phyloP scores from a whole-genome alignment of 1,140 invertebrate species.

The Cotesia vestalis region DNA sequence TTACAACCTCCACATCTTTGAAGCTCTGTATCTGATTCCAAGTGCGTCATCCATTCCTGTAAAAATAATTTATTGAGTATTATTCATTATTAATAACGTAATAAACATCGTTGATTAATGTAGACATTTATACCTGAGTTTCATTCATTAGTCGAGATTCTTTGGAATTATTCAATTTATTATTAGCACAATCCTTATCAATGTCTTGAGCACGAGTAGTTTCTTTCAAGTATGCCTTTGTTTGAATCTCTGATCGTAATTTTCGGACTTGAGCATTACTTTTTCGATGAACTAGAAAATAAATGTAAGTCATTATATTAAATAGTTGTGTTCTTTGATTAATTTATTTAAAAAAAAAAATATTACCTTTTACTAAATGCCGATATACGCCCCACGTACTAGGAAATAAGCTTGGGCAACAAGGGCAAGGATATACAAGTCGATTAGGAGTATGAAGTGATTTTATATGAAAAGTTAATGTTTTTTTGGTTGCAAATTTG shows the following conservation, averaged over 20 bases:
- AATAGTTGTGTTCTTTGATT: neutral
- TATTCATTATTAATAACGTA: neutral
- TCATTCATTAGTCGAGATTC: constrained; percentile 23
- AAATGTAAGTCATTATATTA: constrained; percentile 5
- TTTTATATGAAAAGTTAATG: constrained; percentile 74
- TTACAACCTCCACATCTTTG: constrained; percentile 75
- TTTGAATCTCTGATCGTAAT: constrained; percentile 69
- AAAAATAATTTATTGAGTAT: constrained; percentile 32
- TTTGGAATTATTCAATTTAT: constrained; percentile 26
- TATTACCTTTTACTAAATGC: constrained; percentile 73
- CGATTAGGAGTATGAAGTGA: constrained; percentile 73
- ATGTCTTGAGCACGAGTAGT: constrained; percentile 47
- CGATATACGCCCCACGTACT: constrained; percentile 76
- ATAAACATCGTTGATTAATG: neutral
- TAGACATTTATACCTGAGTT: constrained; percentile 21
- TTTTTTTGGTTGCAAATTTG: constrained; percentile 76
- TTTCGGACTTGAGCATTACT: constrained; percentile 71
- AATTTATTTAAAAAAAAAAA: constrained; percentile 13
- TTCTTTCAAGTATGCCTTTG: constrained; percentile 68
- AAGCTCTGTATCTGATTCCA: constrained; percentile 67
- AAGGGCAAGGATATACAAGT: constrained; percentile 74
- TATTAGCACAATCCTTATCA: constrained; percentile 34
- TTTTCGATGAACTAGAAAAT: constrained; percentile 63
- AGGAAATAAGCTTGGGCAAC: constrained; percentile 74
- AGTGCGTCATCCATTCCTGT: constrained; percentile 70